Conservation (phyloP, 2,888 invertebrate species). For the Nomada ruficornis region DNA sequence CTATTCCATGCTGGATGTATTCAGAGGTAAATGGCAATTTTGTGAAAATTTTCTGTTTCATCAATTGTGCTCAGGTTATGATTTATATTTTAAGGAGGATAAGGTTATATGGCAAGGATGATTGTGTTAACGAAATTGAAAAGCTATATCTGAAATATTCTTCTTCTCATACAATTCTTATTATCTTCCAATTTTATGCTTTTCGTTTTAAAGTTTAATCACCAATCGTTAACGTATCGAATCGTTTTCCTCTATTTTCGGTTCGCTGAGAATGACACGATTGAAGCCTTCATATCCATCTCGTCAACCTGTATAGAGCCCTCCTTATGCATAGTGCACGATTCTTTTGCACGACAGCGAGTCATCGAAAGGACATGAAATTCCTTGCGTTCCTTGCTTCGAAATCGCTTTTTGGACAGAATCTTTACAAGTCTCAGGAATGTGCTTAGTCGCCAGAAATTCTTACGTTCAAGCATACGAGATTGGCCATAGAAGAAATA, state of each 20-base stretch:
- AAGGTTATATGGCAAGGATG: too few species aligned
- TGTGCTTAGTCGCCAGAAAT: slow-evolving; percentile 14
- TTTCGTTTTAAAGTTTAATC: slow-evolving; percentile 1
- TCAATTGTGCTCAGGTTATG: too few species aligned
- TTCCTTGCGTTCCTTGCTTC: slow-evolving; percentile 18
- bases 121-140: too few species aligned
- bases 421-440: slow-evolving; percentile 25
- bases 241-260: slow-evolving; percentile 27
- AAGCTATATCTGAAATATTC: too few species aligned
- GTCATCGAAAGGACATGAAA: slow-evolving; percentile 16
- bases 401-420: not conserved
- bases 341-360: not conserved
- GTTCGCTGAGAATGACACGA: slow-evolving; percentile 43
- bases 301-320: slow-evolving; percentile 19
- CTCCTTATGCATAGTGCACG: not conserved
- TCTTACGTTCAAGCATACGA: not conserved
- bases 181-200: not conserved
- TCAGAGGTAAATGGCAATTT: too few species aligned
- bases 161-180: not conserved
- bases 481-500: not conserved
- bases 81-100: too few species aligned
- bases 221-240: slow-evolving; percentile 27
- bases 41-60: too few species aligned
- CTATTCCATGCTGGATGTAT: too few species aligned
- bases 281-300: slow-evolving; percentile 46